phyloP scores from a whole-genome alignment of 2,113 vertebrate species.

The Pitta sordida region DNA sequence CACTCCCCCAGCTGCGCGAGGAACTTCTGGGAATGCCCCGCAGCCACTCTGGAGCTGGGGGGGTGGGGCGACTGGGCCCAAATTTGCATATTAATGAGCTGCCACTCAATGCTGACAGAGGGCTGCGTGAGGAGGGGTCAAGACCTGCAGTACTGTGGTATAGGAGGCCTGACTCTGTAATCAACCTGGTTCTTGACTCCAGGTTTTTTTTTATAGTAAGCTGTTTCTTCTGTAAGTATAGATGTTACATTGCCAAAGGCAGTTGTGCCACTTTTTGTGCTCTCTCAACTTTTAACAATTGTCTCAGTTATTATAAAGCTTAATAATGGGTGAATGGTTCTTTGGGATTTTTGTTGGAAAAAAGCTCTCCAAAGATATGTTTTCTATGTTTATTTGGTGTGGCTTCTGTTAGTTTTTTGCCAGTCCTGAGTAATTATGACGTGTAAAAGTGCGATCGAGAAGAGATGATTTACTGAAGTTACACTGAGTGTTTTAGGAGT shows the following conservation, averaged over 20 bases:
- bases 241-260: background rate
- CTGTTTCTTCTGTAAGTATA: background rate
- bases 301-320: background rate
- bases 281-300: background rate
- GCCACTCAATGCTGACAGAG: no score
- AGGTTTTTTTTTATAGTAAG: background rate
- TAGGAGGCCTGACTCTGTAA: no score
- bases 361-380: background rate
- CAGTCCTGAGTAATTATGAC: background rate
- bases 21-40: no score
- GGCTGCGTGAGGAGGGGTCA: no score
- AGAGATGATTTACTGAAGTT: background rate
- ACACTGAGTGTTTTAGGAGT: background rate
- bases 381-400: background rate
- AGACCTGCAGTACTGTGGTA: no score
- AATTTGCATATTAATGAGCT: no score
- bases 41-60: no score
- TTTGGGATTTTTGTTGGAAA: background rate
- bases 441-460: background rate
- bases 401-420: background rate
- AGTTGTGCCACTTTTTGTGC: background rate
- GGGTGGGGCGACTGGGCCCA: no score
- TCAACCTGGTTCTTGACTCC: background rate
- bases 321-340: background rate
- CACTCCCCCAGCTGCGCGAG: no score